Percentiles rank a stretch among this genome's conserved stretches.
These are phyloP conservation scores for Priocnemis perturbator DNA, from an alignment of 2,888 invertebrate genomes.

Conservation along the genomic window DNA sequence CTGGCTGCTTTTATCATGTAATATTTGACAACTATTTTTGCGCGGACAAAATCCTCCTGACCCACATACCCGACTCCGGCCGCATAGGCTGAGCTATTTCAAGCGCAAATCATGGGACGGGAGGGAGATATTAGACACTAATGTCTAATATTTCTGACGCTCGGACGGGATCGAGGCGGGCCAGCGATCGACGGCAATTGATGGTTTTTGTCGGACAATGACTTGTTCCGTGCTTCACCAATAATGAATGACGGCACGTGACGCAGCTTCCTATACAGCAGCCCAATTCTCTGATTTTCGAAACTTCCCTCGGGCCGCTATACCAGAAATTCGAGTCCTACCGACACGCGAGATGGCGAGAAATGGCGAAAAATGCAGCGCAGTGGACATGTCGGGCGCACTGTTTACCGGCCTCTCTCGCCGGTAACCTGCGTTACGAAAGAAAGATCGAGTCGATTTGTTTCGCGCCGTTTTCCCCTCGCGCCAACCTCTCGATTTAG, in stretches of 20 bases:
- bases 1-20: constrained; percentile 15
- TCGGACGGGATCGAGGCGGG: no score
- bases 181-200: constrained; percentile 1
- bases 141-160: not conserved
- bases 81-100: constrained; percentile 38
- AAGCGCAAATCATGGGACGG: constrained; percentile 14
- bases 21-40: constrained; percentile 22
- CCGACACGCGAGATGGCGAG: not conserved
- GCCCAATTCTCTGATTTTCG: no score
- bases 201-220: constrained; percentile 2
- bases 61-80: constrained; percentile 24
- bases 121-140: not conserved
- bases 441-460: not conserved
- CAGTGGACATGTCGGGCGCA: no score
- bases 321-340: no score
- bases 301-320: no score
- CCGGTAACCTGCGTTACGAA: not conserved
- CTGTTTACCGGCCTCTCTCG: not conserved
- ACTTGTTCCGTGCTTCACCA: no score
- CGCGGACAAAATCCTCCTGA: constrained; percentile 7
- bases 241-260: no score
- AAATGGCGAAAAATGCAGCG: not conserved
- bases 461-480: not conserved
- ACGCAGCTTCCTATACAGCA: no score
- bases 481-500: constrained; percentile 9